Conservation (phyloP, 1,140 invertebrate species). For the Zophobas morio region DNA sequence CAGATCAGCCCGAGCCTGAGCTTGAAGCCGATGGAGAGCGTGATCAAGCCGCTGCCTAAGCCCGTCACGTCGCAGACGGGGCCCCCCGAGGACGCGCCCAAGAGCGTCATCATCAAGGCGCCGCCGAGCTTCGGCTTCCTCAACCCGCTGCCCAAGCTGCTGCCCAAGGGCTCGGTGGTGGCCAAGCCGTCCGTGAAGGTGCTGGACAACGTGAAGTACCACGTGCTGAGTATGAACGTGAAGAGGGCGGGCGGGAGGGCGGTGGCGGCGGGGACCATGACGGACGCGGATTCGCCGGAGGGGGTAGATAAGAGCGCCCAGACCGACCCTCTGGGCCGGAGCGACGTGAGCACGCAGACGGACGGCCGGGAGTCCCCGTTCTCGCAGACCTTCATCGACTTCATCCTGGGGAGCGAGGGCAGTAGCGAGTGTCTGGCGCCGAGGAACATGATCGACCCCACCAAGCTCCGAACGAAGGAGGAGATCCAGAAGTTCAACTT, state of each 20-base stretch:
- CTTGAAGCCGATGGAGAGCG: background rate
- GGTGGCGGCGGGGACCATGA: conserved; percentile 4
- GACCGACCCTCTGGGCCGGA: background rate
- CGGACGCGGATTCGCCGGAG: background rate
- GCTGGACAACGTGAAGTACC: background rate
- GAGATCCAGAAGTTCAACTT: conserved; percentile 39
- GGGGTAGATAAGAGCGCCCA: conserved; percentile 7
- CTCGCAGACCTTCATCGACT: background rate
- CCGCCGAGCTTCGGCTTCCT: background rate
- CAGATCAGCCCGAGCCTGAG: background rate
- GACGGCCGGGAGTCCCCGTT: conserved; percentile 13
- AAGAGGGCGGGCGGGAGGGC: background rate
- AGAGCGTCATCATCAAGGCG: conserved; percentile 3
- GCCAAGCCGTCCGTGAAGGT: background rate
- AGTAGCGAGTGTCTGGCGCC: background rate
- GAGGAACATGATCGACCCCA: conserved; percentile 24
- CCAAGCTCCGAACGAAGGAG: conserved; percentile 11
- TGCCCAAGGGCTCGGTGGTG: background rate
- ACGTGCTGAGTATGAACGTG: background rate
- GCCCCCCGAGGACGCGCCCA: background rate
- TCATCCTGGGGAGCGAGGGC: conserved; percentile 2
- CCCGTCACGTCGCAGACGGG: background rate
- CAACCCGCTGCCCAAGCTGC: background rate
- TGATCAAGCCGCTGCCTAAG: background rate
- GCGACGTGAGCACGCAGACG: too few relatives aligned